Evolutionary conservation across 2,113 vertebrate genomes (phyloP), one percentile per base, ranked within the genome.

Genomic region (Malurus alboscapulatus): DNA sequence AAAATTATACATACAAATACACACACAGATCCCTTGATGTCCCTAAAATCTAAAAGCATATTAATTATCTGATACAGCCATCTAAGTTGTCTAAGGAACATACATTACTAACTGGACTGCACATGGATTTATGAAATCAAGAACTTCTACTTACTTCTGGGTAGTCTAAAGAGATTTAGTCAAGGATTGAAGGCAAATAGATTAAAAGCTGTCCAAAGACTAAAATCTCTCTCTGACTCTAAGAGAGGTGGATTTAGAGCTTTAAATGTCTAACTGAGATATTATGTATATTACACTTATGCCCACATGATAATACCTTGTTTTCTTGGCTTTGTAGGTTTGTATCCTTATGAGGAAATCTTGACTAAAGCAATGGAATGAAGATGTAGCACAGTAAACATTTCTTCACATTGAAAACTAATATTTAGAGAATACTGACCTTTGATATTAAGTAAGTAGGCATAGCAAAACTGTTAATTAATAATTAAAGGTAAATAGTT

Each of bases 1-100:
- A 55, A 81, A 81, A 75, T 5, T 19, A 16, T 17, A 50, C 13
- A 14, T 7, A 48, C 13, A 45, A 7, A 32, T 3, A 57, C 10
- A 54, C 1, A 47, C 1, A 50, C 0, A 50, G 3, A 26, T 6
- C 7, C 17, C 10, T 62, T 53, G 7, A 48, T 6, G 5, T 36
- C 6, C 14, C 7, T 48, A n/a, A 62, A 58, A 63, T 69, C 71
- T 71, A 78, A 29, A 26, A 84, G 8, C 2, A 4, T 48, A 65
- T 50, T 69, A 53, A 5, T 78, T 40, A n/a, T 34, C 66, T 67
- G 22, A 38, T 32, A 42, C 14, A 62, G 38, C 17, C 85, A 57
- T 34, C 10, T 9, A 55, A 45, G 10, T 2, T 54, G 34, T 17
- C 12, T 61, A 65, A 84, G 26, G 61, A 73, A 51, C 73, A 29